Conservation (phyloP, 2,888 invertebrate genomes). For the Torymus aiolomorphi region DNA sequence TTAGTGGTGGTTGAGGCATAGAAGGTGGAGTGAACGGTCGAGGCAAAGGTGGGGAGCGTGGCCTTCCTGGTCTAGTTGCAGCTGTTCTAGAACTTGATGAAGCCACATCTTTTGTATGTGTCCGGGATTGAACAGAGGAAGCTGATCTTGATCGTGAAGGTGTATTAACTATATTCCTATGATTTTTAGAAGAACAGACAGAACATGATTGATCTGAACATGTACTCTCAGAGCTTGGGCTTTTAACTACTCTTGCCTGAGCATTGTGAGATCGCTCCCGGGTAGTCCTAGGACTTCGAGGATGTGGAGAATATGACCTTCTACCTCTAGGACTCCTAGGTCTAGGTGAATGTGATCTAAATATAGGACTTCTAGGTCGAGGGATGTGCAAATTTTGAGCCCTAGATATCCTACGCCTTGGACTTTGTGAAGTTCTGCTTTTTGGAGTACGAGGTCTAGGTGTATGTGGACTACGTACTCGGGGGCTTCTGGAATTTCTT, state of each 20-base stretch:
- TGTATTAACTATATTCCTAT: constrained; percentile 66
- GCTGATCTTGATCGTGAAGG: constrained; percentile 78
- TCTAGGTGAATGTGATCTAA: constrained; percentile 56
- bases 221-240: constrained; percentile 87
- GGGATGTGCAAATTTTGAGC: constrained; percentile 1
- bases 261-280: constrained; percentile 62
- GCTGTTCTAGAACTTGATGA: constrained; percentile 68
- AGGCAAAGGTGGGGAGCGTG: constrained; percentile 74
- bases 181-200: constrained; percentile 84
- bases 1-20: constrained; percentile 77
- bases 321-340: constrained; percentile 58
- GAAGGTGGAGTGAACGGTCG: constrained; percentile 78
- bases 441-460: constrained; percentile 33
- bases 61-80: constrained; percentile 64
- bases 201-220: constrained; percentile 91
- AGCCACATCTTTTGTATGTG: constrained; percentile 70
- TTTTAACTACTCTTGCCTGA: constrained; percentile 76
- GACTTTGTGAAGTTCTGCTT: constrained; percentile 63
- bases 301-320: constrained; percentile 57
- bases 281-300: constrained; percentile 69
- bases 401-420: constrained; percentile 42
- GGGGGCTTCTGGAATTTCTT: constrained; percentile 62
- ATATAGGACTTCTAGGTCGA: constrained; percentile 61
- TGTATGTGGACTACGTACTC: constrained; percentile 67
- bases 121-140: constrained; percentile 78